These are phyloP conservation scores for Drosophila limbata DNA, from an alignment of 2,888 invertebrate species.

Conservation along the genomic window DNA sequence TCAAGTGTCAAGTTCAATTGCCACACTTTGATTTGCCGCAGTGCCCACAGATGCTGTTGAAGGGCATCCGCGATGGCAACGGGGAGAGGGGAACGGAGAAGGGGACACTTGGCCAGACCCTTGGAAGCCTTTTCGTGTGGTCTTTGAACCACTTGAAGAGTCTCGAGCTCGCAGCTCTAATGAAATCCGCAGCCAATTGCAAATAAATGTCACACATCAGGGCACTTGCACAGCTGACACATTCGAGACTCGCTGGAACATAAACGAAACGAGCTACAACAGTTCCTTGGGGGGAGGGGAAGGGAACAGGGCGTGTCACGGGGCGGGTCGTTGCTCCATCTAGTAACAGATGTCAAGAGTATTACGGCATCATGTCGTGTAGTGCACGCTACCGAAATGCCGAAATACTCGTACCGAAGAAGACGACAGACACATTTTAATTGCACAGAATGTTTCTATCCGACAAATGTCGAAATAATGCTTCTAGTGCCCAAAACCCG, in stretches of 20 bases:
- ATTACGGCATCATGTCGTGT: slow-evolving; percentile 41
- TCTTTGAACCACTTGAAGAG: slow-evolving; percentile 40
- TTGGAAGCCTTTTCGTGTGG: slow-evolving; percentile 36
- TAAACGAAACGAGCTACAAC: slow-evolving; percentile 4
- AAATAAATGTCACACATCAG: slow-evolving; percentile 68
- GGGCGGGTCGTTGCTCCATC: slow-evolving; percentile 35
- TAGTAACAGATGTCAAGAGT: slow-evolving; percentile 70
- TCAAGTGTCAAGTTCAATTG: slow-evolving; percentile 58
- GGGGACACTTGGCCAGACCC: slow-evolving; percentile 16
- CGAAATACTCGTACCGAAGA: slow-evolving; percentile 21
- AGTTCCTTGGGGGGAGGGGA: background rate
- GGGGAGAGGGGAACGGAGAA: background rate
- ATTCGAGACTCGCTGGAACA: slow-evolving; percentile 15
- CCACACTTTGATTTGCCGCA: slow-evolving; percentile 51
- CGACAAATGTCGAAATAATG: slow-evolving; percentile 66
- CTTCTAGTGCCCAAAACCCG: slow-evolving; percentile 33
- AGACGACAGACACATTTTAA: slow-evolving; percentile 63
- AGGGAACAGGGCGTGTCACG: slow-evolving; percentile 14
- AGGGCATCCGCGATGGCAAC: slow-evolving; percentile 13
- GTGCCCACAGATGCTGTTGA: slow-evolving; percentile 38
- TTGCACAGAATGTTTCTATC: slow-evolving; percentile 71
- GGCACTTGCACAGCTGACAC: slow-evolving; percentile 72
- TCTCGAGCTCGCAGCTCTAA: slow-evolving; percentile 14
- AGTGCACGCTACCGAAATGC: slow-evolving; percentile 52
- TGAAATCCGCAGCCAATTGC: slow-evolving; percentile 64